These are phyloP conservation scores for Tachuris rubrigastra DNA, from an alignment of 2,113 vertebrate genomes.

Conservation along the genomic window DNA sequence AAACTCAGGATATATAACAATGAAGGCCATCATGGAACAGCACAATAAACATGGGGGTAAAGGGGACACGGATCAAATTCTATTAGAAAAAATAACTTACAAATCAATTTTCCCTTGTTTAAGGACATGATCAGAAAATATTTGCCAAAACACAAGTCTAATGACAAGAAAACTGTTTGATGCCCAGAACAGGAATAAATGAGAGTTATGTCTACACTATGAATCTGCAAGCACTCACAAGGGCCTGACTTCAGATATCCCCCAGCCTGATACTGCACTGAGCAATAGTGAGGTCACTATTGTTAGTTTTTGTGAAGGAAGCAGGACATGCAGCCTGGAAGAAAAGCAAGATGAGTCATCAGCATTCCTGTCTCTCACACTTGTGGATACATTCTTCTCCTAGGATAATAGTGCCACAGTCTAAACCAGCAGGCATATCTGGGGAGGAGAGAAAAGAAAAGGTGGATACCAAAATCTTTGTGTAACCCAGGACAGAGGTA, in stretches of 20 bases:
- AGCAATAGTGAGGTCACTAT: too few relatives aligned
- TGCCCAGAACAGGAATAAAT: not conserved
- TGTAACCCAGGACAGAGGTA: not conserved
- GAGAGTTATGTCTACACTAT: not conserved
- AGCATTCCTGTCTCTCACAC: not conserved
- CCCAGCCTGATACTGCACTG: accelerated
- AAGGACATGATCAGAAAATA: not conserved
- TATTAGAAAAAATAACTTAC: not conserved
- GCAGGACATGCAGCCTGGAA: not conserved
- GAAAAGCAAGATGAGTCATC: accelerated
- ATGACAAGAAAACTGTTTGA: not conserved
- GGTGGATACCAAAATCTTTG: not conserved
- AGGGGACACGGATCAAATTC: not conserved
- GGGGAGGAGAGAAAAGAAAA: not conserved
- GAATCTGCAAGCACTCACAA: not conserved
- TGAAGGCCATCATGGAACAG: not conserved
- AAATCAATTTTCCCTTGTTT: not conserved
- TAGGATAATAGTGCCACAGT: not conserved
- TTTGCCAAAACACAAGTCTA: not conserved
- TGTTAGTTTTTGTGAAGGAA: not conserved
- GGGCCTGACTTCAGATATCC: not conserved
- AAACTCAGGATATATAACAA: not conserved
- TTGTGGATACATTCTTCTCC: not conserved
- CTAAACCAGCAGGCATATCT: not conserved
- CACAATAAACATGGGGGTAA: not conserved